A percentile compares a stretch with the other conserved stretches of the same genome.
Evolutionary conservation across 1,140 invertebrate genomes (phyloP).

Genomic region (Propsilocerus akamusi): DNA sequence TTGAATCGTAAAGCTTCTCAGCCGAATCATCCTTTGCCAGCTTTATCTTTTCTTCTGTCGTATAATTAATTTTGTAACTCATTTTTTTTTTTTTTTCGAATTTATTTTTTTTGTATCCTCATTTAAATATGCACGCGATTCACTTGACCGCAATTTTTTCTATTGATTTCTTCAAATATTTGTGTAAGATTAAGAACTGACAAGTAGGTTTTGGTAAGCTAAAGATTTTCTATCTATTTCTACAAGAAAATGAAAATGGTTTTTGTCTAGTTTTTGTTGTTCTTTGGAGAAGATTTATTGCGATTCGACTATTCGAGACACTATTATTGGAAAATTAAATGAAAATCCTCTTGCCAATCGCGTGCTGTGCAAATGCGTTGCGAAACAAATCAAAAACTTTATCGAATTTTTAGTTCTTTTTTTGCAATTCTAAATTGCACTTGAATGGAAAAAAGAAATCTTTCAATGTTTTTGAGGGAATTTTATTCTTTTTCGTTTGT

Average conservation of each 20-base stretch:
- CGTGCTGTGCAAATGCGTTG: no score
- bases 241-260: background rate
- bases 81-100: background rate
- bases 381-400: no score
- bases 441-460: no score
- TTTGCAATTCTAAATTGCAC: no score
- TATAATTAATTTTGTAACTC: constrained; percentile 1
- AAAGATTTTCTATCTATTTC: background rate
- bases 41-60: constrained; percentile 5
- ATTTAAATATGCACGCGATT: background rate
- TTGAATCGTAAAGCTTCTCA: constrained; percentile 2
- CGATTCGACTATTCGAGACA: no score
- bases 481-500: no score
- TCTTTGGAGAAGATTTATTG: no score
- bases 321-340: no score
- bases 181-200: background rate
- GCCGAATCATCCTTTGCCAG: background rate
- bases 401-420: no score
- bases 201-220: background rate
- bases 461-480: no score
- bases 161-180: background rate
- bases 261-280: no score
- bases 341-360: no score
- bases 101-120: background rate
- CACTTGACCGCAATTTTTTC: background rate